Base-by-base conservation (phyloP, 2,888 invertebrate genomes). In the Drosophila demipolita region DNA sequence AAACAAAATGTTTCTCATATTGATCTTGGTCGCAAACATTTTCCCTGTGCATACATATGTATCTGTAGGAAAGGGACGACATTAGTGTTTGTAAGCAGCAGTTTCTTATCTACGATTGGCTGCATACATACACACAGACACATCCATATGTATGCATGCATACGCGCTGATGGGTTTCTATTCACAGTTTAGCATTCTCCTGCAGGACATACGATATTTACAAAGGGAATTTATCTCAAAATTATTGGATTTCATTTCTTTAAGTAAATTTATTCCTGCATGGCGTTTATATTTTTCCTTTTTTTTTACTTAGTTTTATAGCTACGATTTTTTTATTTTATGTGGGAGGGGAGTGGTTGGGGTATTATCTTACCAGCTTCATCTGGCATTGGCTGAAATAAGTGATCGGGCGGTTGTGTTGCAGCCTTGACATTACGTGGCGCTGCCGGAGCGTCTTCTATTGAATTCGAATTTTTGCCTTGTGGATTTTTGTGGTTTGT, bases 341-440 rank as follows among this genome's bases (percentile, higher is more conserved):
- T 6, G 45, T 15, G 8, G 23, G 15, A 17, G 12, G 12, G 45
- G 23, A 45, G 23, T 45, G 45, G 3, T 45, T 45, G 23, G 45
- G 45, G 23, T 20, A 26, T 45, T 45, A 68, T 89, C 94, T 95
- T 96, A 96, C 96, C 96, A 93, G 95, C 94, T 94, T 95, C 95
- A 92, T 95, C 95, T 91, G 96, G 95, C 93, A 95, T 94, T 89
- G 94, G 94, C 93, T 94, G 94, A 93, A 96, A 95, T 92, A 94
- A 94, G 93, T 94, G 94, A 93, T 95, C 92, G 75, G 96, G 95
- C 91, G 96, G 95, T 91, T 95, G 94, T 91, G 95, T 94, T 82
- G 95, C 94, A 90, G 94, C 92, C 91, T 93, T 93, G 91, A 92
- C 92, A 89, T 93, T 93, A 90, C 92, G 93, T 89, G 93, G 93